Conservation (phyloP, 2,797 vertebrate genomes). For the Lateolabrax maculatus region DNA sequence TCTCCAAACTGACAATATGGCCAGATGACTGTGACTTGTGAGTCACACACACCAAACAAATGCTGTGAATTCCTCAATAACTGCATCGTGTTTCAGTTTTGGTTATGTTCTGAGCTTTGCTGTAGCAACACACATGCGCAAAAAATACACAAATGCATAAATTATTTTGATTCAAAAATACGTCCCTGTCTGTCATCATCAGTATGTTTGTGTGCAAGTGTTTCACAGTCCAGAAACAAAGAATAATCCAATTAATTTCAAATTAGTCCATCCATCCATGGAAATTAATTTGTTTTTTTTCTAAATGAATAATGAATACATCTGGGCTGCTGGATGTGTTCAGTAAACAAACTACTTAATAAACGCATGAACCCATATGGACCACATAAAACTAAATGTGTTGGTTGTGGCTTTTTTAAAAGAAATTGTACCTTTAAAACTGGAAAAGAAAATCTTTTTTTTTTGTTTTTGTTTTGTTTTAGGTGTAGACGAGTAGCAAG, state of each 20-base stretch:
- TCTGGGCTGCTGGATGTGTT: background rate
- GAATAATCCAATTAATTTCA: background rate
- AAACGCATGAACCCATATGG: background rate
- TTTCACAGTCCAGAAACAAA: background rate
- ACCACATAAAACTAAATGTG: background rate
- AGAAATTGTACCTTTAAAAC: background rate
- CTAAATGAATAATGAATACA: background rate
- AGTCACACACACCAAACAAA: background rate
- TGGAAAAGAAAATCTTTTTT: too few relatives aligned
- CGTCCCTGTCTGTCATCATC: background rate
- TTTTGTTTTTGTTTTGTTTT: too few relatives aligned
- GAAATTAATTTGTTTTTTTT: background rate
- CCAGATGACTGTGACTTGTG: background rate
- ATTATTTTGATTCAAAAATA: background rate
- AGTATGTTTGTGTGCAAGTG: background rate
- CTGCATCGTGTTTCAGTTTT: background rate
- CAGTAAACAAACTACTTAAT: background rate
- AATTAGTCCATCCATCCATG: background rate
- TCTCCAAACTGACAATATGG: conserved; percentile 5
- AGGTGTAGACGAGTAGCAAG: background rate
- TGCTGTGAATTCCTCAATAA: background rate
- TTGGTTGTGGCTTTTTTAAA: background rate
- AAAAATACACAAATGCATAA: background rate
- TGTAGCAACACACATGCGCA: background rate
- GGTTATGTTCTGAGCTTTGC: background rate